Evolutionary conservation across 1,140 invertebrate genomes (phyloP).

Genomic region (Helicoverpa zea): DNA sequence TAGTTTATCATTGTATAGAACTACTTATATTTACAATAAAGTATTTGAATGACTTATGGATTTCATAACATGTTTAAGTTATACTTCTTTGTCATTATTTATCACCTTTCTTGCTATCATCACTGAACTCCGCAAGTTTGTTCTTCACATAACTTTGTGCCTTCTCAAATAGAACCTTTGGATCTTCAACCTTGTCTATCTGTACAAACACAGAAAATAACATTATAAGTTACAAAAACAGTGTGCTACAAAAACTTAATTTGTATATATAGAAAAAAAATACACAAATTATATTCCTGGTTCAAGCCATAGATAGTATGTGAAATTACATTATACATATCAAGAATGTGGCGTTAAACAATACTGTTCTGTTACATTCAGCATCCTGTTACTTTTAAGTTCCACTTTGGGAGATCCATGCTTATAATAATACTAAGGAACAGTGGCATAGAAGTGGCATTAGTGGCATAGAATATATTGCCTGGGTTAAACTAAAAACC

Average conservation of each 20-base stretch:
- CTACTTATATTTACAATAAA: constrained; percentile 79
- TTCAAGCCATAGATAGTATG: constrained; percentile 19
- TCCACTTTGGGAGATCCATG: no score
- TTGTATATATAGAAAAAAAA: not conserved
- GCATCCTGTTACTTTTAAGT: no score
- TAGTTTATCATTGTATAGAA: constrained; percentile 68
- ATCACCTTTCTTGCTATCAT: constrained; percentile 82
- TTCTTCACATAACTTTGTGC: constrained; percentile 90
- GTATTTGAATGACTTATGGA: constrained; percentile 33
- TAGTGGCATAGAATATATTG: no score
- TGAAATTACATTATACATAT: not conserved
- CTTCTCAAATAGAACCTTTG: constrained; percentile 89
- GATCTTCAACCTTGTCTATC: constrained; percentile 94
- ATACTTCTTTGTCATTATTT: constrained; percentile 56
- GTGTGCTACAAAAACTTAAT: not conserved
- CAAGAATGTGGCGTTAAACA: no score
- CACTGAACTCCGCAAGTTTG: constrained; percentile 83
- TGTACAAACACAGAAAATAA: constrained; percentile 79
- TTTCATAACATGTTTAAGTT: constrained; percentile 50
- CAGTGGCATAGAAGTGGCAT: no score
- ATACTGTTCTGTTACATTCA: no score
- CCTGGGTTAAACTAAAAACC: not conserved
- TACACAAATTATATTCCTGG: constrained; percentile 22
- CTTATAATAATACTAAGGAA: no score
- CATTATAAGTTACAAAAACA: no score